Percentiles rank a stretch among this genome's conserved stretches.
These are phyloP conservation scores for Chondrosia reniformis DNA, from an alignment of 37 sponge, comb jelly and placozoan species.

Conservation along the genomic window DNA sequence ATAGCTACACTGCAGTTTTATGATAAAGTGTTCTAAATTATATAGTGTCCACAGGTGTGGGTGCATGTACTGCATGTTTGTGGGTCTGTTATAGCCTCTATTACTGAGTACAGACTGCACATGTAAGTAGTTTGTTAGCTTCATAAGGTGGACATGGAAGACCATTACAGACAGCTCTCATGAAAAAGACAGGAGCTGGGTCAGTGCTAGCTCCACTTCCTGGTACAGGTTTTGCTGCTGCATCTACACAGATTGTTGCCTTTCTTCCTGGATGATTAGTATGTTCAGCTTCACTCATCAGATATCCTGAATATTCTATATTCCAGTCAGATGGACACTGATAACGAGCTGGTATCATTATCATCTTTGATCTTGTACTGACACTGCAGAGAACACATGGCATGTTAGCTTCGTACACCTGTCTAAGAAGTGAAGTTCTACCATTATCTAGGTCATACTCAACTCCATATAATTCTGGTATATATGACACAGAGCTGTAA, in stretches of 20 bases:
- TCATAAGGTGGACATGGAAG: slow-evolving; percentile 19
- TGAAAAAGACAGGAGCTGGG: background rate
- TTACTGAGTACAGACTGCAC: slow-evolving; percentile 34
- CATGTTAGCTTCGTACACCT: slow-evolving; percentile 5
- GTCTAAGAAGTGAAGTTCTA: background rate
- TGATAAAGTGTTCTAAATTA: too few species aligned
- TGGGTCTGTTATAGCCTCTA: too few species aligned
- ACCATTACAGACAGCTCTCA: slow-evolving; percentile 14
- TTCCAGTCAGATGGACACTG: slow-evolving; percentile 12
- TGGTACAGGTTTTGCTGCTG: background rate
- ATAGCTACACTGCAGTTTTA: too few species aligned
- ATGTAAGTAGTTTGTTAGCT: background rate
- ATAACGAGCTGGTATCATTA: slow-evolving; percentile 20
- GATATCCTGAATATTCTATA: slow-evolving; percentile 15
- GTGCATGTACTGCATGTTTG: too few species aligned
- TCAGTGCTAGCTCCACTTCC: slow-evolving; percentile 21
- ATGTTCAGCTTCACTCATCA: background rate
- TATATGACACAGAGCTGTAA: background rate
- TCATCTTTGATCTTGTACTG: background rate
- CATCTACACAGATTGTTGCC: slow-evolving; percentile 22
- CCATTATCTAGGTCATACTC: slow-evolving; percentile 21
- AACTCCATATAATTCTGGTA: background rate
- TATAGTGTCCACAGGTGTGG: too few species aligned
- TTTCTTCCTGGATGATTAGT: background rate
- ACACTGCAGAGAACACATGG: slow-evolving; percentile 23